A percentile compares a stretch with the other conserved stretches of the same genome.
phyloP scores from a whole-genome alignment of 2,888 invertebrate genomes.

The Heliconius hortense region DNA sequence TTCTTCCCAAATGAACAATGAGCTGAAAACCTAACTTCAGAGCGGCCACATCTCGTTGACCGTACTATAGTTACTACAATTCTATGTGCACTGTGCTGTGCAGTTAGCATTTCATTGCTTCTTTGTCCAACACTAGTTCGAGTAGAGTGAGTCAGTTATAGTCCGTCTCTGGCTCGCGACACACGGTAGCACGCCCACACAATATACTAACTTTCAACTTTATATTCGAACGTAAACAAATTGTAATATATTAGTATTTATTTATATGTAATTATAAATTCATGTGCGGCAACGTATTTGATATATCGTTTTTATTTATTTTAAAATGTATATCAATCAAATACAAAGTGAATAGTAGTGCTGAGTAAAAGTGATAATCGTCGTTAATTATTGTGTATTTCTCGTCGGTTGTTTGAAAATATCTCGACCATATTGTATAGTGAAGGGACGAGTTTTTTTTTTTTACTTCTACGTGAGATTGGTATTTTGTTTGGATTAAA shows the following conservation, averaged over 20 bases:
- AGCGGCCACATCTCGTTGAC: too few species aligned
- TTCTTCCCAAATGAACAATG: too few species aligned
- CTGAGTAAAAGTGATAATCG: constrained; percentile 32
- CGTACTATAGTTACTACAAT: background rate
- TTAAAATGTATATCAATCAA: constrained; percentile 3
- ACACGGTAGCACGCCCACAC: background rate
- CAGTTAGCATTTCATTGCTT: constrained; percentile 21
- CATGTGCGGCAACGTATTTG: constrained; percentile 2
- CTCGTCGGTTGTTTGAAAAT: constrained; percentile 38
- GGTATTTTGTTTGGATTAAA: background rate
- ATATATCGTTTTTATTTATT: constrained; percentile 16
- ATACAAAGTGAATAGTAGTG: background rate
- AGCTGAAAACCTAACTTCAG: too few species aligned
- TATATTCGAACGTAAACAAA: constrained; percentile 50
- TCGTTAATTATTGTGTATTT: constrained; percentile 44
- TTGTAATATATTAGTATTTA: constrained; percentile 33
- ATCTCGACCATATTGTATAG: constrained; percentile 34
- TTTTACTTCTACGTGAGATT: background rate
- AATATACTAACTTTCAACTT: constrained; percentile 46
- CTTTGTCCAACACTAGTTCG: constrained; percentile 33
- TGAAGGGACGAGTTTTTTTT: constrained; percentile 7
- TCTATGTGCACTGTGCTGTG: constrained; percentile 12
- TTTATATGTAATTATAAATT: constrained; percentile 10
- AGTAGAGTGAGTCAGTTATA: constrained; percentile 39
- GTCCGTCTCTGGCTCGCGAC: constrained; percentile 37